A percentile compares a stretch with the other conserved stretches of the same genome.
phyloP scores from a whole-genome alignment of 1,140 invertebrate genomes.

The Homalodisca vitripennis region DNA sequence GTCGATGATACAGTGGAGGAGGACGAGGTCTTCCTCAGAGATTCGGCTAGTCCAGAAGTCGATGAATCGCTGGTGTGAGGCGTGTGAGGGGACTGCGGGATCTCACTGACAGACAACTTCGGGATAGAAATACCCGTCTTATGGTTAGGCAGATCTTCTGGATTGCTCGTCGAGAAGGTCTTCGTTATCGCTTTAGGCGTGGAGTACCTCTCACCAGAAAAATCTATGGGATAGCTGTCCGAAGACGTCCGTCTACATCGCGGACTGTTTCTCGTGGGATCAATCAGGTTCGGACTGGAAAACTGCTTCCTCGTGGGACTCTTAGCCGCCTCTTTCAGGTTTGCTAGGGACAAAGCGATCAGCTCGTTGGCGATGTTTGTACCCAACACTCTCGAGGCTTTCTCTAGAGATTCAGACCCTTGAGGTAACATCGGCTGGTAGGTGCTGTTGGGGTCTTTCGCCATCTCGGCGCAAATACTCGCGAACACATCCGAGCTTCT shows the following conservation, averaged over 20 bases:
- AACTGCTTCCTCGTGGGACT: conserved; percentile 34
- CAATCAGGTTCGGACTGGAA: conserved; percentile 32
- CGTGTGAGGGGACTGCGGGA: conserved; percentile 5
- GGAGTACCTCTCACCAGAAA: conserved; percentile 18
- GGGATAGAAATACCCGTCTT: not conserved
- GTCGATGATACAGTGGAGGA: conserved; percentile 28
- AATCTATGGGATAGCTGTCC: conserved; percentile 19
- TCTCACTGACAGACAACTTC: conserved; percentile 6
- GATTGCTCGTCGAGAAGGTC: conserved; percentile 33
- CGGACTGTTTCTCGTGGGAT: conserved; percentile 17
- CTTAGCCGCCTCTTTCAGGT: conserved; percentile 20
- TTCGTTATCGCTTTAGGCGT: conserved; percentile 31
- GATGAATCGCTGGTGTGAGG: conserved; percentile 8
- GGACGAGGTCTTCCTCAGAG: conserved; percentile 20
- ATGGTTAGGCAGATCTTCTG: conserved; percentile 30
- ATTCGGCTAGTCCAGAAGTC: not conserved
- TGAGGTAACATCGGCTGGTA: conserved; percentile 21
- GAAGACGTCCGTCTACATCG: conserved; percentile 21
- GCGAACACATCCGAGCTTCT: conserved; percentile 19
- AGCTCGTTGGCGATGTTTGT: conserved; percentile 30
- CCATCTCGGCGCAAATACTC: conserved; percentile 10
- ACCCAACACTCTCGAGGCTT: conserved; percentile 24
- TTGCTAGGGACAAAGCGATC: conserved; percentile 28
- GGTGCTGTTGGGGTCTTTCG: not conserved
- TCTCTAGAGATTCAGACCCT: conserved; percentile 18